These are phyloP conservation scores for Monarcha castaneiventris DNA, from an alignment of 2,113 vertebrate genomes.

Conservation along the genomic window DNA sequence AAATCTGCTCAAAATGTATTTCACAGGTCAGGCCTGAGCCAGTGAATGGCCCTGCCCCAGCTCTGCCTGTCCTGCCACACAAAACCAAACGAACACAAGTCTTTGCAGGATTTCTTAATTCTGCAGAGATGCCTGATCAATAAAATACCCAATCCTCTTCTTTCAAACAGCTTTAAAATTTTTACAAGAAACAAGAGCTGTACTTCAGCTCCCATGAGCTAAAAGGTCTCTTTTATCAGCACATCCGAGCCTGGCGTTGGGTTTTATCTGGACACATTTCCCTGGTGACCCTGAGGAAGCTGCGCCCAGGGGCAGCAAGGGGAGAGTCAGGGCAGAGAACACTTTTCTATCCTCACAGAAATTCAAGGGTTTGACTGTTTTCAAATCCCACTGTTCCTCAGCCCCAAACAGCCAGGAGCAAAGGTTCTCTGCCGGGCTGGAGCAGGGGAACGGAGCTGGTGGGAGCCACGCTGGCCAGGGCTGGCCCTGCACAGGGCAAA, in stretches of 20 bases:
- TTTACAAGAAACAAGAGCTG: not conserved
- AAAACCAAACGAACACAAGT: fast-evolving
- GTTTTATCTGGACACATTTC: fast-evolving
- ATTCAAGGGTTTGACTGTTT: not conserved
- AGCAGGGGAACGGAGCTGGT: fast-evolving
- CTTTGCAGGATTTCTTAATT: not conserved
- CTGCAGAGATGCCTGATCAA: too few species aligned
- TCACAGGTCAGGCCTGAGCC: not conserved
- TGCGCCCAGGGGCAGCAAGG: fast-evolving
- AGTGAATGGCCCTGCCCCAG: not conserved
- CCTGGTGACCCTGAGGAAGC: not conserved
- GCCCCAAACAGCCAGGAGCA: not conserved
- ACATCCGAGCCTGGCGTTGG: not conserved
- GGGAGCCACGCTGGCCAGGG: not conserved
- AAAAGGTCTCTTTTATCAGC: not conserved
- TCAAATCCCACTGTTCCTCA: not conserved
- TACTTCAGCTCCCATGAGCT: not conserved
- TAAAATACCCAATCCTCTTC: not conserved
- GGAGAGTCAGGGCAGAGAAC: too few species aligned
- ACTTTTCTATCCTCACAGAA: not conserved
- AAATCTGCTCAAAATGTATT: not conserved
- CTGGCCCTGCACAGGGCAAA: not conserved
- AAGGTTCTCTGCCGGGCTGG: not conserved
- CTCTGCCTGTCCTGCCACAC: not conserved
- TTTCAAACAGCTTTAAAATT: not conserved